Conservation (phyloP, 35 echinoderm and acorn worm species). For the Stichopus chloronotus region DNA sequence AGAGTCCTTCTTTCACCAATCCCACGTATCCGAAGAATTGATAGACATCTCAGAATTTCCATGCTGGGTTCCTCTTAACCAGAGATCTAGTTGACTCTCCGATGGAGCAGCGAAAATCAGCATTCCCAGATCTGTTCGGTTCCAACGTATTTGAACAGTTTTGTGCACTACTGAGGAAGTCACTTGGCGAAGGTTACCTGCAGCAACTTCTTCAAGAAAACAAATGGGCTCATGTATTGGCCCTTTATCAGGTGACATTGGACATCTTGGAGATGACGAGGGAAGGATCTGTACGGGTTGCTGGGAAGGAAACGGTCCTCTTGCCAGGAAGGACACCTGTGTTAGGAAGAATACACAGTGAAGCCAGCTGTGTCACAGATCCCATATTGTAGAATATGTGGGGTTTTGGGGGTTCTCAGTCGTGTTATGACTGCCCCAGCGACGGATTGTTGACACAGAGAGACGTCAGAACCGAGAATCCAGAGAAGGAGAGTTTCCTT, state of each 20-base stretch:
- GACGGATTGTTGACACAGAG: no score
- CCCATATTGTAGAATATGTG: no score
- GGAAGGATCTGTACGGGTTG: background rate
- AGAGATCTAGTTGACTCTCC: slow-evolving; percentile 20
- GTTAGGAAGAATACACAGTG: slow-evolving; percentile 3
- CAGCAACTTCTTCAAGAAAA: background rate
- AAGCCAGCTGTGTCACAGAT: no score
- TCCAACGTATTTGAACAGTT: slow-evolving; percentile 30
- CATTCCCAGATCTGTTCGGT: slow-evolving; percentile 10
- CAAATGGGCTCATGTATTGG: slow-evolving; percentile 9
- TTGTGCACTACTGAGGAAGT: background rate
- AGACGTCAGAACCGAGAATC: no score
- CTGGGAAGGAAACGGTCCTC: slow-evolving; percentile 13
- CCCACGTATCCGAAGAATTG: no score
- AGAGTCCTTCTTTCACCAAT: no score
- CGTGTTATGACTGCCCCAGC: no score
- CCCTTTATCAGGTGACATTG: slow-evolving; percentile 8
- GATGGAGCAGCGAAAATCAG: slow-evolving; percentile 23
- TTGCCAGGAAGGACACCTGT: slow-evolving; percentile 40
- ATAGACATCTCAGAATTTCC: slow-evolving; percentile 10
- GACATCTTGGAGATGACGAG: background rate
- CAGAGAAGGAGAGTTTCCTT: no score
- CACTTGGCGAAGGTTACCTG: background rate
- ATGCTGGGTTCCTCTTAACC: slow-evolving; percentile 16
- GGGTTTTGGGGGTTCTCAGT: no score